Evolutionary conservation across 2,113 vertebrate genomes (phyloP).

Genomic region (Lamprotornis superbus): DNA sequence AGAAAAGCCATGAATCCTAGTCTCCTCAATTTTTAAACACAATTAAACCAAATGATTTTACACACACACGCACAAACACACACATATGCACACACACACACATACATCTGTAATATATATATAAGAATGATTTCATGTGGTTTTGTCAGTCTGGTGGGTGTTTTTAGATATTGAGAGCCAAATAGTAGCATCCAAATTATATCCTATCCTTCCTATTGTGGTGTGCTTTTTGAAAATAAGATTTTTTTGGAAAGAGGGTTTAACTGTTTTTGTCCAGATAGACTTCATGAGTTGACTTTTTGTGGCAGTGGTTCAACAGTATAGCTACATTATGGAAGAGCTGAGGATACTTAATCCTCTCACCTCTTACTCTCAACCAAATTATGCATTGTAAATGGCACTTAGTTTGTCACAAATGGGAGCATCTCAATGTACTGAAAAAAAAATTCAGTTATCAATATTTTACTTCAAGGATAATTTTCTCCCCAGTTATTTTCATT

Average conservation of each 20-base stretch:
- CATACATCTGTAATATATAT: background rate
- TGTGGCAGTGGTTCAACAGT: background rate
- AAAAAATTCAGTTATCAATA: background rate
- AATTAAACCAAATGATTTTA: background rate
- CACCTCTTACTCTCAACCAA: background rate
- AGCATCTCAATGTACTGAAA: background rate
- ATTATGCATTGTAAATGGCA: background rate
- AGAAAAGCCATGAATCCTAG: background rate
- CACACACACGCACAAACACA: too few species aligned
- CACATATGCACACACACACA: background rate
- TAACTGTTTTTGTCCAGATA: background rate
- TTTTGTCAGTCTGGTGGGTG: background rate
- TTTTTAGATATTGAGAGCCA: background rate
- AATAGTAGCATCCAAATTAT: background rate
- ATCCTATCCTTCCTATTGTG: background rate
- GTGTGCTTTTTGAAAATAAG: background rate
- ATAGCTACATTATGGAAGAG: background rate
- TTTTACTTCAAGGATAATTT: background rate
- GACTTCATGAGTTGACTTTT: background rate
- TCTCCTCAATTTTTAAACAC: background rate
- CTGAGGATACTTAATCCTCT: background rate
- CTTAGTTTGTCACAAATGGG: background rate
- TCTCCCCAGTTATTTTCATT: background rate
- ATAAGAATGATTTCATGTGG: background rate
- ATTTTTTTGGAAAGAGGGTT: background rate